Evolutionary conservation across 2,888 invertebrate genomes (phyloP), one percentile per base, ranked within the genome.

Genomic region (Caenorhabditis zanzibari): DNA sequence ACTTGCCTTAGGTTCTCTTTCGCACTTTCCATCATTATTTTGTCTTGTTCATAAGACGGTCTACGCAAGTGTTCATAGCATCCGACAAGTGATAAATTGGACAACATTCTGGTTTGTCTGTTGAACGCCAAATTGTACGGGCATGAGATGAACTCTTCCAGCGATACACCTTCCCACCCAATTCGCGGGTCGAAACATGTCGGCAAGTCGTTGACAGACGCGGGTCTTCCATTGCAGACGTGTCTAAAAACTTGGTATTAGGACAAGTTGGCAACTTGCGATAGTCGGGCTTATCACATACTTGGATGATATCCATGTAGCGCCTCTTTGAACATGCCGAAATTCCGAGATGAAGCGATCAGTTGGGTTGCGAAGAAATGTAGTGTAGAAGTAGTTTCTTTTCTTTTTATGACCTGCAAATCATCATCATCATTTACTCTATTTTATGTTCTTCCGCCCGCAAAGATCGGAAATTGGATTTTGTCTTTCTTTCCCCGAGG

Each of bases 41-140:
- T 75, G 47, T 88, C 85, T 69, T 86, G 82, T 61, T 82, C 84
- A 19, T 82, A 82, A 7, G 75, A 61, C 9, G 82, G 76, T 22
- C 71, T 76, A 6, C 74, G 66, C 24, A 80, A 49, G 24, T 85
- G 74, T 79, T 86, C 85, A 94, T 99, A 99, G 94, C 99, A 99
- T 77, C 97, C 96, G 47, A 98, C 96, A 66, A 97, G 94, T 79
- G 96, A 96, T 87, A 99, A 94, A 94, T 99, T 97, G 19, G 98
- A 96, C 91, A 99, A 93, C 99, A 99, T 99, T 88, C 98, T 94
- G 3, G 98, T 98, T 94, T 98, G 98, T 83, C 99, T 92, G 93
- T 99, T 98, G 92, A 95, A 95, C 24, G 98, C 99, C 92, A 99
- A 94, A 94, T 99, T 99, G 93, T 96, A 95, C 6, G 95, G 95